A percentile compares a stretch with the other conserved stretches of the same genome.
Conservation (phyloP, 2,797 vertebrate species). For the Xiphorhynchus erythropygius region DNA sequence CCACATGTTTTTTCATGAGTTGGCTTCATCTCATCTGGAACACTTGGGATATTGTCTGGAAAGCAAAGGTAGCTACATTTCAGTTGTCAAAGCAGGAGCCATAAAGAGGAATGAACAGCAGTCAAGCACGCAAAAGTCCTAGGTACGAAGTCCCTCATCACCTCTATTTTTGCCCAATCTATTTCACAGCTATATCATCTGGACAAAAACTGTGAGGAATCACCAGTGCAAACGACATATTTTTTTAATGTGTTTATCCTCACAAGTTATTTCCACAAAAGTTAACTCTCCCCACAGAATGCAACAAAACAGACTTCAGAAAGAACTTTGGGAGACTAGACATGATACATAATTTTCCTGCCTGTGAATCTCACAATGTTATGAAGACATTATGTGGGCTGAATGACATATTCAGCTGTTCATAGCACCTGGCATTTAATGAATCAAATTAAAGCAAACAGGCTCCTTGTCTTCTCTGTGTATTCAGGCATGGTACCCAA, state of each 20-base stretch:
- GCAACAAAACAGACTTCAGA: background rate
- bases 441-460: background rate
- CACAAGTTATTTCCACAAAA: background rate
- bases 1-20: background rate
- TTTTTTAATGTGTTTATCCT: background rate
- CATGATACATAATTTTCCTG: background rate
- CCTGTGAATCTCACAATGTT: background rate
- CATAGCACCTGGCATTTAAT: background rate
- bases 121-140: background rate
- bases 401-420: background rate
- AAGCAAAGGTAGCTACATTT: conserved; percentile 39
- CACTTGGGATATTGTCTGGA: conserved; percentile 16
- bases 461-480: background rate
- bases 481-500: background rate
- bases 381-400: background rate
- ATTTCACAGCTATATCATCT: background rate
- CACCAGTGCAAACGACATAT: background rate
- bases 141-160: background rate
- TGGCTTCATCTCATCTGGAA: conserved; percentile 41
- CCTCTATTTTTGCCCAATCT: background rate
- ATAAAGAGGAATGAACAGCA: conserved; percentile 36
- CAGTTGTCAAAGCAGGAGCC: conserved; percentile 26
- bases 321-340: background rate
- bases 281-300: background rate
- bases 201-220: background rate